Conservation (phyloP, 2,888 invertebrate species). For the Noctua janthe region DNA sequence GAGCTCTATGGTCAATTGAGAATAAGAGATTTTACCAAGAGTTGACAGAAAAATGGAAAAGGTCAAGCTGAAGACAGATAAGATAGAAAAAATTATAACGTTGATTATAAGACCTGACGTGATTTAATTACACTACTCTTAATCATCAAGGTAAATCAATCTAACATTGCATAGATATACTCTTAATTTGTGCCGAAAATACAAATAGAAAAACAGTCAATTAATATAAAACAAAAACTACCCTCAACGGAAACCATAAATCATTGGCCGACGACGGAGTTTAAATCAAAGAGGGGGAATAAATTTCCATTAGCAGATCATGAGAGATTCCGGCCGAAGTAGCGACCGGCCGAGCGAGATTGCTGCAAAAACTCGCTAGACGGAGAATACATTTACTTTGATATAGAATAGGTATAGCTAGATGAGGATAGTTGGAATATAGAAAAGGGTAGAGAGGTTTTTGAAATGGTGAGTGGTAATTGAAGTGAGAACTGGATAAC, state of each 20-base stretch:
- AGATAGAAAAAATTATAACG: background rate
- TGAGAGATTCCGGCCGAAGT: slow-evolving; percentile 68
- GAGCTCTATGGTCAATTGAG: background rate
- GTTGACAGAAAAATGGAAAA: background rate
- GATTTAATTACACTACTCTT: too few relatives aligned
- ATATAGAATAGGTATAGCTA: slow-evolving; percentile 15
- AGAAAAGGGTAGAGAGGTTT: background rate
- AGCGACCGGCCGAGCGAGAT: slow-evolving; percentile 56
- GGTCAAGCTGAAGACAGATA: background rate
- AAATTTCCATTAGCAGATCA: slow-evolving; percentile 77
- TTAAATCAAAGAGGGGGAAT: slow-evolving; percentile 76
- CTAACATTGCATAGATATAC: background rate
- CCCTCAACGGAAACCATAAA: slow-evolving; percentile 68
- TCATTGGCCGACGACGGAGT: slow-evolving; percentile 71
- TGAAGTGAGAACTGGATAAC: background rate
- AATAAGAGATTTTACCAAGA: background rate
- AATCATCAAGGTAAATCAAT: background rate
- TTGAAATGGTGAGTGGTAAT: background rate
- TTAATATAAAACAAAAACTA: slow-evolving; percentile 47
- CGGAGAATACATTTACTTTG: slow-evolving; percentile 54
- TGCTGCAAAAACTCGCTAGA: slow-evolving; percentile 59
- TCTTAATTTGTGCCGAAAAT: background rate
- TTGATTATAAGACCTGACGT: too few relatives aligned
- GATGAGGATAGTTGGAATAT: slow-evolving; percentile 8
- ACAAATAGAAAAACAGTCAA: background rate